phyloP scores from a whole-genome alignment of 2,797 vertebrate genomes.

The Semotilus atromaculatus region DNA sequence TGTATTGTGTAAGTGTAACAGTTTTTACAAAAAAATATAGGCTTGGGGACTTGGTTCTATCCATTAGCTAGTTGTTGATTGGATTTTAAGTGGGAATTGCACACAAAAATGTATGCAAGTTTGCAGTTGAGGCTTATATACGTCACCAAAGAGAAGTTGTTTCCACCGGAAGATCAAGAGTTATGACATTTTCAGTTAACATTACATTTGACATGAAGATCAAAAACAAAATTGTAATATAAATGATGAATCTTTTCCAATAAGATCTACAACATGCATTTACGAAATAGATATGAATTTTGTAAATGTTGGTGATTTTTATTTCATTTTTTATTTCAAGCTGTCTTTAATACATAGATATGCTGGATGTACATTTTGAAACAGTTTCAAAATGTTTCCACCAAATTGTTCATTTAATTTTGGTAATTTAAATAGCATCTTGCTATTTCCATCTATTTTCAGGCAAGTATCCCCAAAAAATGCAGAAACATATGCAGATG shows the following conservation, averaged over 20 bases:
- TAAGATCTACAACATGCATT: neutral
- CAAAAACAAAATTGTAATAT: neutral
- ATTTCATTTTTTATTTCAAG: neutral
- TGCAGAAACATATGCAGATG: neutral
- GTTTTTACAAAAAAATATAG: too few species aligned
- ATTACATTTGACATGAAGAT: neutral
- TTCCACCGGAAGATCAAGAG: neutral
- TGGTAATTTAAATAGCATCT: too few species aligned
- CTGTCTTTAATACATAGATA: neutral
- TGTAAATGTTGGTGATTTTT: neutral
- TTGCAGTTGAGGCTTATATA: neutral
- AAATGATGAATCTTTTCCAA: neutral
- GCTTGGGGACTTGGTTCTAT: too few species aligned
- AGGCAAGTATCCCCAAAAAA: neutral
- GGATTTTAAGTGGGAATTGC: neutral
- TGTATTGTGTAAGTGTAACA: too few species aligned
- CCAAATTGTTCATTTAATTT: neutral
- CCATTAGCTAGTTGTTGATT: too few species aligned
- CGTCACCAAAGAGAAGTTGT: neutral
- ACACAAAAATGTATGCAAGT: neutral
- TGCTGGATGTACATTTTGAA: neutral
- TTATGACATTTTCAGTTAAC: neutral
- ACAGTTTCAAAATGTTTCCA: neutral
- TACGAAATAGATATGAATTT: neutral
- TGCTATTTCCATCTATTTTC: neutral